These are phyloP conservation scores for Suricata suricatta DNA, from an alignment of 2,113 vertebrate genomes.

Conservation along the genomic window DNA sequence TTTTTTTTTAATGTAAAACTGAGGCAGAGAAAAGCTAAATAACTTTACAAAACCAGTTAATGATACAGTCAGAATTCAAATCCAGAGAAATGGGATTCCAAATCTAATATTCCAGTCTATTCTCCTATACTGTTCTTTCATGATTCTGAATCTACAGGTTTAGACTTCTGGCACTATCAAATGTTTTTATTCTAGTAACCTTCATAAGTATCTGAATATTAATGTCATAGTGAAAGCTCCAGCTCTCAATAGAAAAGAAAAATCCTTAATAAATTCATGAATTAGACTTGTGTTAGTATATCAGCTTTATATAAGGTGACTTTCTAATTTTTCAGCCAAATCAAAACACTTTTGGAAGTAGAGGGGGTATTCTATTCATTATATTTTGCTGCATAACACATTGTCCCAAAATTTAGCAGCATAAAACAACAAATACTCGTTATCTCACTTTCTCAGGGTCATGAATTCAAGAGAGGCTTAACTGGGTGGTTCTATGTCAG, in stretches of 20 bases:
- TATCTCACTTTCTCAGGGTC: not conserved
- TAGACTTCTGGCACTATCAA: not conserved
- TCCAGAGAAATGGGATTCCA: not conserved
- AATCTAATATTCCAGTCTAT: not conserved
- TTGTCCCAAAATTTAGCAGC: conserved; percentile 17
- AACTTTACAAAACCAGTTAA: not conserved
- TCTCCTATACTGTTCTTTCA: not conserved
- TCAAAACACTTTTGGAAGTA: not conserved
- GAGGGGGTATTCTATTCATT: not conserved
- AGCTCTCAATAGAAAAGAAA: not conserved
- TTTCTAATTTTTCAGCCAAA: conserved; percentile 44
- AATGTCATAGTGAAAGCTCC: not conserved
- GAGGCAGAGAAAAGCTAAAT: not conserved
- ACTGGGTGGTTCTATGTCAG: not conserved
- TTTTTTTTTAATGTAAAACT: not conserved
- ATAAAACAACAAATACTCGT: not conserved
- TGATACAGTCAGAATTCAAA: conserved; percentile 9
- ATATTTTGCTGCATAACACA: conserved; percentile 24
- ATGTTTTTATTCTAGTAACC: not conserved
- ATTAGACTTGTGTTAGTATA: not conserved
- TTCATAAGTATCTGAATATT: not conserved
- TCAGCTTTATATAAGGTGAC: not conserved
- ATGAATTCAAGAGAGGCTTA: not conserved
- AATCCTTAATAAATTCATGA: conserved; percentile 19
- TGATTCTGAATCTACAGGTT: not conserved